Percentiles rank a stretch among this genome's conserved stretches.
Conservation (phyloP, 1,140 invertebrate genomes). For the Drosophila arizonae region DNA sequence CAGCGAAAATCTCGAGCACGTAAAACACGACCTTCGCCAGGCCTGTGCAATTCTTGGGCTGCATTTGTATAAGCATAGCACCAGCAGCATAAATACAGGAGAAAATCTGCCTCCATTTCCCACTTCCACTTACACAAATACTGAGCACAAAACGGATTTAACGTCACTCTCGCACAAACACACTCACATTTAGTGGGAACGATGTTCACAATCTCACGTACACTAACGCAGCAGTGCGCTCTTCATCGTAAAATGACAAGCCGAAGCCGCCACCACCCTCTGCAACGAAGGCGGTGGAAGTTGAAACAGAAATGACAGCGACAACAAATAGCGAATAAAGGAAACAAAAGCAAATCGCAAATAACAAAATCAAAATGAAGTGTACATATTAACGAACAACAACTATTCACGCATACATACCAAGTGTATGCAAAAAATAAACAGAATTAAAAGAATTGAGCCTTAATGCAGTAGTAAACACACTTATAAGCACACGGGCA, state of each 20-base stretch:
- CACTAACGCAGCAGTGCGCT: slow-evolving; percentile 30
- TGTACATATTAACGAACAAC: slow-evolving; percentile 45
- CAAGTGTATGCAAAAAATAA: slow-evolving; percentile 16
- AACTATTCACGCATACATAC: slow-evolving; percentile 22
- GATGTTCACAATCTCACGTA: slow-evolving; percentile 32
- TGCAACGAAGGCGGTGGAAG: slow-evolving; percentile 40
- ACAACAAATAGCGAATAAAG: slow-evolving; percentile 71
- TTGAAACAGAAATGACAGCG: slow-evolving; percentile 49
- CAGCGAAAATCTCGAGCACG: slow-evolving; percentile 9
- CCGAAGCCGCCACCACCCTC: slow-evolving; percentile 59
- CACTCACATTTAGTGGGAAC: neutral
- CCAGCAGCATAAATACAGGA: slow-evolving; percentile 33
- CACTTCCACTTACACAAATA: slow-evolving; percentile 37
- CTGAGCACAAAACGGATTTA: slow-evolving; percentile 47
- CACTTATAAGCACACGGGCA: slow-evolving; percentile 41
- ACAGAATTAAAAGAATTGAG: slow-evolving; percentile 12
- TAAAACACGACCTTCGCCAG: slow-evolving; percentile 31
- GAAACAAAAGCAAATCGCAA: slow-evolving; percentile 74
- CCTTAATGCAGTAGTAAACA: slow-evolving; percentile 45
- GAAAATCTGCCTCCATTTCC: slow-evolving; percentile 50
- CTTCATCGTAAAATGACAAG: slow-evolving; percentile 42
- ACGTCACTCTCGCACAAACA: slow-evolving; percentile 32
- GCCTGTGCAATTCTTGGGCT: slow-evolving; percentile 23
- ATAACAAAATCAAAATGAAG: slow-evolving; percentile 73
- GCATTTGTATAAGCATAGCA: slow-evolving; percentile 43